Evolutionary conservation across 2,113 vertebrate species (phyloP).

Genomic region (Galeopterus variegatus): DNA sequence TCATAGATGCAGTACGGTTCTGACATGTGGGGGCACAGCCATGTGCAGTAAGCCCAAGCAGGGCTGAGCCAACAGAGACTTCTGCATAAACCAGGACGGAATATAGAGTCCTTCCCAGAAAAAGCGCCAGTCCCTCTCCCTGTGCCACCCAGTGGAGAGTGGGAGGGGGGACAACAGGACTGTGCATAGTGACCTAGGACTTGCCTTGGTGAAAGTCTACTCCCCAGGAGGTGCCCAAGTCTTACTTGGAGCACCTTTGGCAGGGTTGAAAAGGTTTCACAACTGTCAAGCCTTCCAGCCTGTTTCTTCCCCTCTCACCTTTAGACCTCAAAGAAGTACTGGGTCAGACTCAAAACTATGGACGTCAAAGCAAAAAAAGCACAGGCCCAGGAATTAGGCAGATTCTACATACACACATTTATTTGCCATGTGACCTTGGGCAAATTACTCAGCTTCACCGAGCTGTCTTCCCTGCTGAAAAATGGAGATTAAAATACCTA

Average conservation of each 20-base stretch:
- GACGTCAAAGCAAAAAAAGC: constrained; percentile 27
- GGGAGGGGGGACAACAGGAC: too few relatives aligned
- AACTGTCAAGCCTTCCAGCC: background rate
- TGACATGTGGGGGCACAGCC: background rate
- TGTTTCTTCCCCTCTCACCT: background rate
- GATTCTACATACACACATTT: constrained; percentile 24
- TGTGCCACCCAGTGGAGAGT: background rate
- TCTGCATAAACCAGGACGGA: background rate
- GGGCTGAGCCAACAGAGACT: background rate
- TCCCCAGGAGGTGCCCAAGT: background rate
- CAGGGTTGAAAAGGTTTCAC: background rate
- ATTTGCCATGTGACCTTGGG: constrained; percentile 62
- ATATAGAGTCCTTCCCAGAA: background rate
- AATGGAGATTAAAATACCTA: constrained; percentile 70
- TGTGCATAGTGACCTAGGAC: background rate
- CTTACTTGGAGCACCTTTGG: background rate
- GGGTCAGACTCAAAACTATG: background rate
- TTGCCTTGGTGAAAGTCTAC: background rate
- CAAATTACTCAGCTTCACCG: constrained; percentile 61
- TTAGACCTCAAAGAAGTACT: background rate
- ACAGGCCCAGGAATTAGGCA: background rate
- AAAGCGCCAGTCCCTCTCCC: background rate
- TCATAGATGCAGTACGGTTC: background rate
- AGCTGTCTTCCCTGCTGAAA: constrained; percentile 67
- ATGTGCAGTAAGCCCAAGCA: background rate